Base-by-base conservation (phyloP, 1,140 invertebrate species). In the Anastrepha obliqua region DNA sequence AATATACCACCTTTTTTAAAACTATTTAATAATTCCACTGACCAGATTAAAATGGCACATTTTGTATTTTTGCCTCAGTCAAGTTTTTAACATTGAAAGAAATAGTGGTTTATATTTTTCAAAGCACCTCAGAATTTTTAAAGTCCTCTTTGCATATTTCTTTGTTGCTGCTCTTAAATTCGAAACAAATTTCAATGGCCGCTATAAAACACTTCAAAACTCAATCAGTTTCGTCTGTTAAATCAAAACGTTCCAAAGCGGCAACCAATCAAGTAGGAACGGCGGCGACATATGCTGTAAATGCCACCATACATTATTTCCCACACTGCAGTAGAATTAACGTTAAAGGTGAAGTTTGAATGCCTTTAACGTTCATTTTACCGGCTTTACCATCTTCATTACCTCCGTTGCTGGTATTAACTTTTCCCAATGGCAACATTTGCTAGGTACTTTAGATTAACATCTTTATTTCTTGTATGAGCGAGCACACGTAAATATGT, bases 401-500 rank as follows among this genome's bases (percentile, higher is more conserved):
- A 81, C 74, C 47, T 0, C 47, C 47, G 20, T 81, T 81, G 74
- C n/a, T 81, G 42, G 42, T 81, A 81, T 81, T 81, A 81, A 81
- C 74, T 81, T 81, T 81, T 81, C 74, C 74, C 74, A 81, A 55
- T 51, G 74, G 74, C 74, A 81, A 55, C 74, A 81, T 81, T 81
- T 81, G 74, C 74, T 55, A 81, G 74, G 74, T 81, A 81, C 74
- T 81, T 81, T 55, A 81, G 74, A 81, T 81, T 81, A 81, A 81
- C 74, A 55, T 81, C 74, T 81, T 81, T 81, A 81, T 81, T 81
- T 81, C 74, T 55, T 81, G 51, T 81, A 81, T 29, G 74, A n/a
- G 3, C 74, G 20, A n/a, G 4, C 74, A 81, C 74, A 81, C 44
- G n/a, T 51, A 67, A 29, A 62, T 17, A 62, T 62, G 11, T 39